A percentile compares a stretch with the other conserved stretches of the same genome.
Evolutionary conservation across 2,797 vertebrate species (phyloP).

Genomic region (Xiphorhynchus erythropygius): DNA sequence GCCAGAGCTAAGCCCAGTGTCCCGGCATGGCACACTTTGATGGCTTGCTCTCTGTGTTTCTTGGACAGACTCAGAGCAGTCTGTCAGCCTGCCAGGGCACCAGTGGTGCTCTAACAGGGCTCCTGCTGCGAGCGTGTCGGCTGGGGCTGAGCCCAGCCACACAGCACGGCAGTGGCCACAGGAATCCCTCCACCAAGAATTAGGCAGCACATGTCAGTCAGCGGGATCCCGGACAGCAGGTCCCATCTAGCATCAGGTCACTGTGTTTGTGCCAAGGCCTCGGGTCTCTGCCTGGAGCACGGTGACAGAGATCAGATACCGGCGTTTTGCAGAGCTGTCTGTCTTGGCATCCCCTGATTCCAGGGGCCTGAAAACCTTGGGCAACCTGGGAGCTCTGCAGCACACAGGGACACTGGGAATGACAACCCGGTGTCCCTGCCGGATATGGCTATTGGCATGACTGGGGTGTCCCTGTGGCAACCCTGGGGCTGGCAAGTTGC

Average conservation of each 20-base stretch:
- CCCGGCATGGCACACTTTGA: accelerated
- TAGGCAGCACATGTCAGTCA: background rate
- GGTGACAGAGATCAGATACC: background rate
- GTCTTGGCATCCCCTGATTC: background rate
- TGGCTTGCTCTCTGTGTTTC: background rate
- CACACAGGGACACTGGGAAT: accelerated
- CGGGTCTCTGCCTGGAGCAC: background rate
- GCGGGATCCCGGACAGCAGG: background rate
- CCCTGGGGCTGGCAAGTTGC: background rate
- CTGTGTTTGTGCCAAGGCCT: background rate
- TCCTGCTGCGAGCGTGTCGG: accelerated
- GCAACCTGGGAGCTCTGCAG: background rate
- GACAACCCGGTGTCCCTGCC: background rate
- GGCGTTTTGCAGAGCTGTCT: background rate
- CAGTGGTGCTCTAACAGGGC: background rate
- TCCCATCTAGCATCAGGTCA: accelerated
- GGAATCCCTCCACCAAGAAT: background rate
- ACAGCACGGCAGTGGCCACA: accelerated
- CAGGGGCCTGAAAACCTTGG: accelerated
- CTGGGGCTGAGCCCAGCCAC: background rate
- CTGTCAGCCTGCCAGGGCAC: background rate
- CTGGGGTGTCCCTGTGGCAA: no score
- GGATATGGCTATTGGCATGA: accelerated
- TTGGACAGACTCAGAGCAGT: accelerated
- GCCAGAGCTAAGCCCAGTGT: background rate